Evolutionary conservation across 2,797 vertebrate genomes (phyloP), one percentile per base, ranked within the genome.

Genomic region (Rhynchotus rufescens): DNA sequence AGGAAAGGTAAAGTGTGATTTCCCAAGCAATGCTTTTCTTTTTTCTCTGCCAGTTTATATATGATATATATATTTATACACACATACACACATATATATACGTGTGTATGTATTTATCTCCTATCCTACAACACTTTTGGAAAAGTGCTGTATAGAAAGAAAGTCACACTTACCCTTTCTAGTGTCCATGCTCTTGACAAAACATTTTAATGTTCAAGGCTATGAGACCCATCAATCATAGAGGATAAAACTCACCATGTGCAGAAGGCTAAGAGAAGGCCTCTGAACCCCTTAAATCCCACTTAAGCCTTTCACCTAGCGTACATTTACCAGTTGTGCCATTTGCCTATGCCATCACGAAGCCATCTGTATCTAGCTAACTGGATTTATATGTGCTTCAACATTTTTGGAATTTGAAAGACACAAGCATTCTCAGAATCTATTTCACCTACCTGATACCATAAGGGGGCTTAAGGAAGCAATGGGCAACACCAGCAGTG

Each of bases 251-350:
- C 62, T 40, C 0, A 0, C 75, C 56, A 87, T 15, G 15, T 56
- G 68, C 56, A 60, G 61, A 71, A 42, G 30, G 34, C 68, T 57
- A 66, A 44, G 34, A 88, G 73, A 94, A 59, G 38, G 47, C 54
- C 72, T 81, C 90, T 61, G 83, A 87, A 93, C 61, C 73, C 67
- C 54, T 62, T 47, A 95, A 93, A 86, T 84, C 88, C 84, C 84
- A 72, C 49, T 87, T 87, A 89, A 94, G 73, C 40, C 56, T 56
- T 94, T 82, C 66, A 93, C 56, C 40, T 57, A 95, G 57, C 68
- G 71, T 84, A 81, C 61, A 82, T 60, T 82, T 82, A 74, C 79
- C 62, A 95, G 68, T 62, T 83, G 77, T 90, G 71, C 86, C 90
- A 83, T 86, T 96, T 91, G 86, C 89, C 89, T 77, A 4, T 80